Evolutionary conservation across 1,140 invertebrate species (phyloP), one percentile per base, ranked within the genome.

Genomic region (Bombus superbus): DNA sequence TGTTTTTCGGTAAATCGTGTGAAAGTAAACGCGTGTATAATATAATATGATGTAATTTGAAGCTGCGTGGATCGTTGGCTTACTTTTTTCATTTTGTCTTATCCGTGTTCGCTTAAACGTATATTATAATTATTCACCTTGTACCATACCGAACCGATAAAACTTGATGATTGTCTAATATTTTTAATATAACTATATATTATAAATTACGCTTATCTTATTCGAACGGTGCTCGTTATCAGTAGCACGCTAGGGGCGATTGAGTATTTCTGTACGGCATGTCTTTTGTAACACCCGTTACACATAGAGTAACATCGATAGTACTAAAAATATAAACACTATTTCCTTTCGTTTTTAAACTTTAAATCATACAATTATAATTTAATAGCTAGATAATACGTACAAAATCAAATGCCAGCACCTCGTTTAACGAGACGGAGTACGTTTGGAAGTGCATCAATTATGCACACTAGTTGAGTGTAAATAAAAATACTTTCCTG

Each of bases 371-470:
- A 87, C 38, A 88, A 85, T 85, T 76, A 87, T 57, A 83, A 59
- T 77, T 83, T 40, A 66, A 69, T 38, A 68, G 22, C 38, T 74
- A 74, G 44, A 64, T 47, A 42, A 64, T 89, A 76, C 62, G n/a
- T 81, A 87, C 86, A 90, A 90, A 80, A 90, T 90, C 59, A 77
- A 90, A 90, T 90, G 89, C 81, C 89, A 90, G 88, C 89, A 88
- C 88, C 82, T 47, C 76, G 38, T 80, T 76, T 81, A 69, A 81
- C 25, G 71, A 75, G 47, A 69, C 74, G 73, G 38, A 40, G 28
- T 53, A 18, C 11, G 5, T 47, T 42, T 42, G 2, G 38, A 74
- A 62, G 25, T 62, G n/a, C 32, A 35, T 40, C 22, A 44, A 38
- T 44, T 11, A 32, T 18, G 35, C 18, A 35, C n/a, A 13, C 69